These are phyloP conservation scores for Pteruthius melanotis DNA, from an alignment of 2,113 vertebrate genomes.

Conservation along the genomic window DNA sequence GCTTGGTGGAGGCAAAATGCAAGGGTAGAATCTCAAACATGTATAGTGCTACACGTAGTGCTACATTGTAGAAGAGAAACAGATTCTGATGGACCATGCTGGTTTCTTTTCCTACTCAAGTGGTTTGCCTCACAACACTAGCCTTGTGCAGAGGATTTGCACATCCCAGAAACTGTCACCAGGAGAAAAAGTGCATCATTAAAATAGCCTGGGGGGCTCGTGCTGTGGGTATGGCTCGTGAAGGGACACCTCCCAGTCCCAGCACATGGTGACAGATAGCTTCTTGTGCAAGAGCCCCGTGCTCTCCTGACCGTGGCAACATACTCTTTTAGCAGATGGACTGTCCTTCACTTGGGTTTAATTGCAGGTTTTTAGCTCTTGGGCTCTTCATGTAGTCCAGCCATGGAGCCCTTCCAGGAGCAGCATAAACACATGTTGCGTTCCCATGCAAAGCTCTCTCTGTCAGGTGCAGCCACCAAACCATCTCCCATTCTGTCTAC, in stretches of 20 bases:
- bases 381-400: not conserved
- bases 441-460: not conserved
- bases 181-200: not conserved
- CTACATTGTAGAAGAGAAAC: not conserved
- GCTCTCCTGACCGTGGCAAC: rapidly evolving
- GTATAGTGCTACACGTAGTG: too few species aligned
- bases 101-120: not conserved
- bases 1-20: not conserved
- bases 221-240: rapidly evolving
- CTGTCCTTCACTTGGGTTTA: not conserved
- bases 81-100: not conserved
- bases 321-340: not conserved
- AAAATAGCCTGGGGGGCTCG: not conserved
- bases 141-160: not conserved
- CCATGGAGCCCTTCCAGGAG: not conserved
- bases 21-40: not conserved
- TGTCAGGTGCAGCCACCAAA: not conserved
- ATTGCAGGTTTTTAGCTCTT: not conserved
- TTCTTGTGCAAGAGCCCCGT: not conserved
- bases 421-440: rapidly evolving
- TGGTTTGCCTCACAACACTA: not conserved
- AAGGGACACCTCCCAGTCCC: not conserved
- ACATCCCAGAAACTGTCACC: not conserved
- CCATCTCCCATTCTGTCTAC: too few species aligned
- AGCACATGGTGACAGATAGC: rapidly evolving